These are phyloP conservation scores for Drosophila nigromelanica DNA, from an alignment of 1,140 invertebrate species.

Conservation along the genomic window DNA sequence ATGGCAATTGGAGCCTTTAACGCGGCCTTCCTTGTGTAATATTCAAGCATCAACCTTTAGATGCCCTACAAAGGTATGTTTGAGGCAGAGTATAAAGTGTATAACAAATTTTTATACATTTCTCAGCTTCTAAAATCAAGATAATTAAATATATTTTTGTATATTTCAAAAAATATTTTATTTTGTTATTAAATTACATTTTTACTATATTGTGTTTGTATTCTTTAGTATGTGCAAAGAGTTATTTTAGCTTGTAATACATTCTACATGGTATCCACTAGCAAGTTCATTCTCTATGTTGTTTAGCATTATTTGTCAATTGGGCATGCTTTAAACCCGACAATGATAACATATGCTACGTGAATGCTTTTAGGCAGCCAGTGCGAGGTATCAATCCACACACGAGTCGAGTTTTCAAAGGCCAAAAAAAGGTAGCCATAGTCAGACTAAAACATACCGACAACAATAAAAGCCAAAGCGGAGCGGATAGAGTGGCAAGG, in stretches of 20 bases:
- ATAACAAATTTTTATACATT: too few relatives aligned
- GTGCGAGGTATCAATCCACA: slow-evolving; percentile 11
- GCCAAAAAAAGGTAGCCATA: not conserved
- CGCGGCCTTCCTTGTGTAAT: slow-evolving; percentile 9
- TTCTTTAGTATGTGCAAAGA: too few relatives aligned
- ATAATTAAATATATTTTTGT: too few relatives aligned
- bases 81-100: too few relatives aligned
- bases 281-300: not conserved
- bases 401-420: slow-evolving; percentile 1
- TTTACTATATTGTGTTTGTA: too few relatives aligned
- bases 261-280: not conserved
- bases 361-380: slow-evolving; percentile 20
- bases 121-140: too few relatives aligned
- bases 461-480: not conserved
- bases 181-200: too few relatives aligned
- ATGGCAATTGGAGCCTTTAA: slow-evolving; percentile 8
- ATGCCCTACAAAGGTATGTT: not conserved
- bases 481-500: not conserved
- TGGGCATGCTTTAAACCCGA: slow-evolving; percentile 26
- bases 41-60: slow-evolving; percentile 6
- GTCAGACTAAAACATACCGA: not conserved
- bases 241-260: too few relatives aligned
- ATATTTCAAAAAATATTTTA: too few relatives aligned
- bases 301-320: slow-evolving; percentile 20
- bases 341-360: slow-evolving; percentile 27